Percentiles rank a stretch among this genome's conserved stretches.
These are phyloP conservation scores for Heliconius ethilla DNA, from an alignment of 2,888 invertebrate species.

Conservation along the genomic window DNA sequence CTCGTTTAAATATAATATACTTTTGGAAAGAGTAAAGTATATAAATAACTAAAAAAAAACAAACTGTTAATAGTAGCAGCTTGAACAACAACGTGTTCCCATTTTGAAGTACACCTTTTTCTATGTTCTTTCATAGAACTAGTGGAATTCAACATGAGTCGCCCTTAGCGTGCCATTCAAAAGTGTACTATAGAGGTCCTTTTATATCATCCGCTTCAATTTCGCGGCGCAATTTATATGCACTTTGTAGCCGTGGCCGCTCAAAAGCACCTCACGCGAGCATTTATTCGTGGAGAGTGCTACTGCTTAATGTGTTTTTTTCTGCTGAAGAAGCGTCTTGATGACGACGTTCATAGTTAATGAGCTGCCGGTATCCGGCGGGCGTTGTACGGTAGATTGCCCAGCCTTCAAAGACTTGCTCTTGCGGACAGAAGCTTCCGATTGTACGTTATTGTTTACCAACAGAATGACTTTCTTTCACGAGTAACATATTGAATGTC, in stretches of 20 bases:
- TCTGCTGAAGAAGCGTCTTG: conserved; percentile 77
- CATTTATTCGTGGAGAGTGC: conserved; percentile 74
- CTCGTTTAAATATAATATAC: neutral
- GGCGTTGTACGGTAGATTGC: conserved; percentile 76
- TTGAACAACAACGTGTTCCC: conserved; percentile 45
- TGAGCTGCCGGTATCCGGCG: conserved; percentile 78
- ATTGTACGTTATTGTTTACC: conserved; percentile 76
- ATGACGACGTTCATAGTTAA: conserved; percentile 81
- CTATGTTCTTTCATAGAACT: conserved; percentile 56
- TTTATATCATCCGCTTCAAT: conserved; percentile 77
- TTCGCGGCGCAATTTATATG: conserved; percentile 79
- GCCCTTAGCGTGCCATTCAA: conserved; percentile 69
- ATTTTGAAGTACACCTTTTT: conserved; percentile 47
- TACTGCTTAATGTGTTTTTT: conserved; percentile 76
- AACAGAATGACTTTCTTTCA: conserved; percentile 75
- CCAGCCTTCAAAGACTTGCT: conserved; percentile 68
- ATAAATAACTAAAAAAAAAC: conserved; percentile 9
- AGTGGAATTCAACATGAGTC: conserved; percentile 61
- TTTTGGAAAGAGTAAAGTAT: neutral
- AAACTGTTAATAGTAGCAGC: conserved; percentile 42
- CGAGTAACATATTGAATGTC: conserved; percentile 52
- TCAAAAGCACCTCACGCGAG: conserved; percentile 70
- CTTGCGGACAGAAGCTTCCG: conserved; percentile 74
- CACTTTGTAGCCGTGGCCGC: conserved; percentile 74
- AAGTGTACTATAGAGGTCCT: conserved; percentile 62